These are phyloP conservation scores for Hyalella azteca DNA, from an alignment of 2,888 invertebrate species.

Conservation along the genomic window DNA sequence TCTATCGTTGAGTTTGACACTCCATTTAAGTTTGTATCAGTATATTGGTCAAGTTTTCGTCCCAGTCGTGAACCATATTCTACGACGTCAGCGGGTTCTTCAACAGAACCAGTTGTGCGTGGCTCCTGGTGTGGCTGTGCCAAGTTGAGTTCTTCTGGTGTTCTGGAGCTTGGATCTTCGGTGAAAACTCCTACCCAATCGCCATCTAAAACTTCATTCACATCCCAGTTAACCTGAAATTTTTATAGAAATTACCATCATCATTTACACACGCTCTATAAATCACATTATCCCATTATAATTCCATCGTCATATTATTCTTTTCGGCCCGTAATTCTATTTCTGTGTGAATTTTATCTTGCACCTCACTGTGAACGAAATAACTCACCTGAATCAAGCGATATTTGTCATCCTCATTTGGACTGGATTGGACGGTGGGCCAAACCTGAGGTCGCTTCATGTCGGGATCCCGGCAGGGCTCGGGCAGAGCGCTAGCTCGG, in stretches of 20 bases:
- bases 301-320: too few species aligned
- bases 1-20: too few species aligned
- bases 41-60: too few species aligned
- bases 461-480: not conserved
- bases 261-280: slow-evolving; percentile 11
- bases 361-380: not conserved
- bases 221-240: slow-evolving; percentile 53
- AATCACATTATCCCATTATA: too few species aligned
- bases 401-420: not conserved
- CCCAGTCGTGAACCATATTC: too few species aligned
- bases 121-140: too few species aligned
- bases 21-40: too few species aligned
- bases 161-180: slow-evolving; percentile 41
- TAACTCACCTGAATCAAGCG: slow-evolving; percentile 23
- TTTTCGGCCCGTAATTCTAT: too few species aligned
- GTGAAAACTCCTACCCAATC: slow-evolving; percentile 55
- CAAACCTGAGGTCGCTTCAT: slow-evolving; percentile 4
- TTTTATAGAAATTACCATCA: not conserved
- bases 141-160: not conserved
- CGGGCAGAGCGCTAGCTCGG: not conserved
- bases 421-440: slow-evolving; percentile 29
- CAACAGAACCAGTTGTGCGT: too few species aligned
- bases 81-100: too few species aligned
- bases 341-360: not conserved
- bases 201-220: slow-evolving; percentile 49